Percentiles rank a stretch among this genome's conserved stretches.
These are phyloP conservation scores for Eurystomus glaucurus DNA, from an alignment of 2,797 vertebrate genomes.

Conservation along the genomic window DNA sequence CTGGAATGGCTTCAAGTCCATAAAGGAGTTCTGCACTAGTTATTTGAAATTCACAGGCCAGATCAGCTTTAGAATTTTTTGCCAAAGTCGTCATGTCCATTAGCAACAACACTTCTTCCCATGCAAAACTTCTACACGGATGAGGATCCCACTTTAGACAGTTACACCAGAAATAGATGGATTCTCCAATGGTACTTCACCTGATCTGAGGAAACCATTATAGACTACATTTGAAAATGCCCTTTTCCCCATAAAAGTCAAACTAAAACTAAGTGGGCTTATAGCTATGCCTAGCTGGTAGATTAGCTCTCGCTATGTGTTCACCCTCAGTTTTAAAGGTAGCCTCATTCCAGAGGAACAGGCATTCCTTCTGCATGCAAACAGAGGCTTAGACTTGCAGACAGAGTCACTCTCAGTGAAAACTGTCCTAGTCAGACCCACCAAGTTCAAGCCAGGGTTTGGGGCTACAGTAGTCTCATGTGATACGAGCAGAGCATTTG, in stretches of 20 bases:
- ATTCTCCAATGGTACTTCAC: neutral
- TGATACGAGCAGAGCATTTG: neutral
- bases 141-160: neutral
- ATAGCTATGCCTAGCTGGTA: neutral
- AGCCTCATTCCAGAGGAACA: neutral
- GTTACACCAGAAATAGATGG: neutral
- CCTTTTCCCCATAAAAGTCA: neutral
- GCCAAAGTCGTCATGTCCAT: neutral
- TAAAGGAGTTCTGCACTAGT: slow-evolving; percentile 26
- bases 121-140: neutral
- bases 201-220: neutral
- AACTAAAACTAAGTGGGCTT: neutral
- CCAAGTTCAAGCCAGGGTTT: neutral
- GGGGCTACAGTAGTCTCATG: neutral
- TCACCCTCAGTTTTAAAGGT: neutral
- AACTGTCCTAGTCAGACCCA: neutral
- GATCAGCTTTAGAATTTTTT: neutral
- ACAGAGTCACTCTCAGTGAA: neutral
- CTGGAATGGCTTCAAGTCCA: slow-evolving; percentile 29
- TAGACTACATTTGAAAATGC: neutral
- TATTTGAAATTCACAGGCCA: slow-evolving; percentile 5
- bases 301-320: neutral
- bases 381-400: neutral
- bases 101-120: neutral
- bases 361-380: neutral